Base-by-base conservation (phyloP, 2,888 invertebrate genomes). In the Drosophila neonasuta region DNA sequence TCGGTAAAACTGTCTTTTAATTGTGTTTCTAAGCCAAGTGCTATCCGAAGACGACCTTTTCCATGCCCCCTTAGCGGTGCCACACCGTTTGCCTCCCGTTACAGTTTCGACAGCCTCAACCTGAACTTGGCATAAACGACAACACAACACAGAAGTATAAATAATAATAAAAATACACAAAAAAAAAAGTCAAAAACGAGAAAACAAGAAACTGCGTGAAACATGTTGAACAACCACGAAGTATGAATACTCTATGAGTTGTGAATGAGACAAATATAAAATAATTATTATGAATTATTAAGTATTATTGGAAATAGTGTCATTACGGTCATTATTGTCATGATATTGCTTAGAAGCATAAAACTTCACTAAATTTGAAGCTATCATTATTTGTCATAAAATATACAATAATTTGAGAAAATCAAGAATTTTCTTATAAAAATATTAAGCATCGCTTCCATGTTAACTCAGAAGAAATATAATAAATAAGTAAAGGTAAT, bases 11-110 rank as follows among this genome's bases (percentile, higher is more conserved):
- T 62, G 68, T 71, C 64, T 59, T 84, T 81, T 80, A 81, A 84
- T 84, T 81, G 81, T 81, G 81, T 81, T 81, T 81, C 84, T 81
- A 81, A 81, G 72, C 81, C 80, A 84, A 83, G 67, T 61, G 63
- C 51, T 63, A 63, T 29, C 52, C 65, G 57, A 9, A 65, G 48
- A 54, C 74, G 82, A 82, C 82, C 82, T 82, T 82, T 82, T 85
- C 82, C 80, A 80, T 82, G 82, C 82, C 78, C 85, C 74, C 69
- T 71, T 74, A 74, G 74, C 74, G 74, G 74, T 65, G 57, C 49
- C 56, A 15, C 57, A 9, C 44, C 30, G 68, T 45, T 30, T 32
- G 46, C 63, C 74, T 66, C 66, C 80, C 68, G 82, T 81, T 78
- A 85, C 71, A 68, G 77, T 81, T 85, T 80, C 82, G 68, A 79